phyloP scores from a whole-genome alignment of 2,113 vertebrate genomes.

The Aegotheles bennettii region DNA sequence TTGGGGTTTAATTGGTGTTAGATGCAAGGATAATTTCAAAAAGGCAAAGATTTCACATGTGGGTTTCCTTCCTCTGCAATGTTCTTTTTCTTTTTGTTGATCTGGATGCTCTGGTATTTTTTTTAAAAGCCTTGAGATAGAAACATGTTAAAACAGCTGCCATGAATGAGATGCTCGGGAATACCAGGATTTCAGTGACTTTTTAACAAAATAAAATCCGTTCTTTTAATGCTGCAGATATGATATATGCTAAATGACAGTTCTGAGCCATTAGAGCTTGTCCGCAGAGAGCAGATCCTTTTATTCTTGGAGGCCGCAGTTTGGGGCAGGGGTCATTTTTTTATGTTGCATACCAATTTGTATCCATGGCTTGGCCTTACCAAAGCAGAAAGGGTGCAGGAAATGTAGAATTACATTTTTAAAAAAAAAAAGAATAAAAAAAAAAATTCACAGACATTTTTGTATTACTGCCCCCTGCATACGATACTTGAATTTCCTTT shows the following conservation, averaged over 20 bases:
- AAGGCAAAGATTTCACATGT: conserved; percentile 47
- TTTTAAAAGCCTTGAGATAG: conserved; percentile 21
- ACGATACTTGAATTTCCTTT: conserved; percentile 79
- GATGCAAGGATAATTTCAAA: conserved; percentile 61
- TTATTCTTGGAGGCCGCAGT: conserved; percentile 37
- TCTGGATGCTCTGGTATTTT: conserved; percentile 52
- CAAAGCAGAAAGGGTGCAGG: conserved; percentile 76
- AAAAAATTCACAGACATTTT: conserved; percentile 60
- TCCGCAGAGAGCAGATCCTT: conserved; percentile 31
- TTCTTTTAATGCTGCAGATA: conserved; percentile 63
- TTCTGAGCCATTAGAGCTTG: conserved; percentile 48
- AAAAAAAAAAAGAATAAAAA: background rate
- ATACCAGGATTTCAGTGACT: conserved; percentile 40
- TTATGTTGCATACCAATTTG: conserved; percentile 60
- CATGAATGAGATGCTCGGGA: background rate
- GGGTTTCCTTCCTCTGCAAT: conserved; percentile 56
- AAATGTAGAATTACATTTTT: conserved; percentile 63
- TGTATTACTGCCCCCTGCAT: conserved; percentile 74
- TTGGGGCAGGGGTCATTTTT: conserved; percentile 54
- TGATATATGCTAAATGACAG: conserved; percentile 14
- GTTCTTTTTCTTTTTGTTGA: conserved; percentile 48
- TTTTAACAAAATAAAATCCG: background rate
- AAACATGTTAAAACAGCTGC: conserved; percentile 11
- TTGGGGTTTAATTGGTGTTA: conserved; percentile 77
- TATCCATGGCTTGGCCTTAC: conserved; percentile 78